Conservation (phyloP, 2,888 invertebrate genomes). For the Ferdinandea cuprea region DNA sequence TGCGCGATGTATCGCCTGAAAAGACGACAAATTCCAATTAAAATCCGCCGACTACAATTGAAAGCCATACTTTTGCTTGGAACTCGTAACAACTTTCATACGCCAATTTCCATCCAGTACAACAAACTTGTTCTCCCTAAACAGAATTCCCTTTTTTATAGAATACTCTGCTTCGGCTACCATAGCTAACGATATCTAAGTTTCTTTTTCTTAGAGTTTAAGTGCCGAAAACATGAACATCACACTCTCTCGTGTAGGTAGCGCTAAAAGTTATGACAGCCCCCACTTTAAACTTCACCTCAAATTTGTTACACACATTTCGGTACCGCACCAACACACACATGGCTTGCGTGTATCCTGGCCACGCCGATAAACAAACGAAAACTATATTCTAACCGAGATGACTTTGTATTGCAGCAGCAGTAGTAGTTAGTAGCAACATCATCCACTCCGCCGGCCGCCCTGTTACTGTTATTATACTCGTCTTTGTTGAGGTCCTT, state of each 20-base stretch:
- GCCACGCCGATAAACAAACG: slow-evolving; percentile 63
- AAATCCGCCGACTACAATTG: too few relatives aligned
- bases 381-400: slow-evolving; percentile 66
- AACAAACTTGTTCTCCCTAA: too few relatives aligned
- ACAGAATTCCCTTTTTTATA: too few relatives aligned
- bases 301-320: slow-evolving; percentile 47
- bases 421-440: too few relatives aligned
- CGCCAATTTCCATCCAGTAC: too few relatives aligned
- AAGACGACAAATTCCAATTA: too few relatives aligned
- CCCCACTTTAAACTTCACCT: slow-evolving; percentile 59
- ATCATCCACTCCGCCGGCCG: too few relatives aligned
- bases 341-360: slow-evolving; percentile 40
- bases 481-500: slow-evolving; percentile 68
- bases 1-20: too few relatives aligned
- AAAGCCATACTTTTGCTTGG: too few relatives aligned
- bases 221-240: slow-evolving; percentile 53
- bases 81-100: too few relatives aligned
- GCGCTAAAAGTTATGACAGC: slow-evolving; percentile 66
- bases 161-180: too few relatives aligned
- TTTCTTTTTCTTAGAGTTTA: slow-evolving; percentile 1
- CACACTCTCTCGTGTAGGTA: slow-evolving; percentile 32
- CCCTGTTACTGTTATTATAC: slow-evolving; percentile 25
- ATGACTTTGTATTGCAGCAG: slow-evolving; percentile 63
- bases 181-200: too few relatives aligned
- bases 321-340: background rate